These are phyloP conservation scores for Bhutanitis thaidina DNA, from an alignment of 2,888 invertebrate genomes.

Conservation along the genomic window DNA sequence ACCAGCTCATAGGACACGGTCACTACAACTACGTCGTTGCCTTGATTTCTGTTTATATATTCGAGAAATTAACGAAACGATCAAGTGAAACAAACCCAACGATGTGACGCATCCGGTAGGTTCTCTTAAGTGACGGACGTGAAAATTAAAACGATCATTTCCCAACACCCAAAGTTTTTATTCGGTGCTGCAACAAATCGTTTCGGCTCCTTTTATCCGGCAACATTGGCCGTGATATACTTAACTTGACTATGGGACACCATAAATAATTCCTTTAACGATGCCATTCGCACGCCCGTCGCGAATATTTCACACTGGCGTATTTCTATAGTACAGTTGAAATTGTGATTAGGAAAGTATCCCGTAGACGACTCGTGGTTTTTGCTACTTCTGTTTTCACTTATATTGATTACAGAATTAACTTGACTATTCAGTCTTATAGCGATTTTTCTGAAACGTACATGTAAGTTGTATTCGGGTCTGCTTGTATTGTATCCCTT, in stretches of 20 bases:
- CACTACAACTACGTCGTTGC: too few species aligned
- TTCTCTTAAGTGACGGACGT: slow-evolving; percentile 5
- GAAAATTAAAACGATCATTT: slow-evolving; percentile 13
- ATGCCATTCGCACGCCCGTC: slow-evolving; percentile 44
- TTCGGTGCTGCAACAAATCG: slow-evolving; percentile 2
- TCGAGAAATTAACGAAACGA: too few species aligned
- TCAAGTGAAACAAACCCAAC: too few species aligned
- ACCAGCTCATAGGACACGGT: too few species aligned
- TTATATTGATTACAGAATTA: too few species aligned
- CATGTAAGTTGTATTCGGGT: too few species aligned
- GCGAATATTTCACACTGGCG: slow-evolving; percentile 30
- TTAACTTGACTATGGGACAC: slow-evolving; percentile 33
- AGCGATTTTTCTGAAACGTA: too few species aligned
- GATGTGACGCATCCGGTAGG: background rate
- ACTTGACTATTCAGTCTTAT: too few species aligned
- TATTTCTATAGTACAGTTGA: slow-evolving; percentile 1
- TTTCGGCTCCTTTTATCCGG: slow-evolving; percentile 4
- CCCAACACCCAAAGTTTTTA: slow-evolving; percentile 12
- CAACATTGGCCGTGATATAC: slow-evolving; percentile 21
- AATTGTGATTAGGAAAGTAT: background rate
- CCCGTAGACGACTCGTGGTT: too few species aligned
- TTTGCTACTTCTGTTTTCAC: too few species aligned
- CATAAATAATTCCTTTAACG: slow-evolving; percentile 45
- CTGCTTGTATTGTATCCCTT: too few species aligned
- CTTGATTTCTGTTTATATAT: too few species aligned